Evolutionary conservation across 2,113 vertebrate genomes (phyloP), one percentile per base, ranked within the genome.

Genomic region (cat (Felis catus)): DNA sequence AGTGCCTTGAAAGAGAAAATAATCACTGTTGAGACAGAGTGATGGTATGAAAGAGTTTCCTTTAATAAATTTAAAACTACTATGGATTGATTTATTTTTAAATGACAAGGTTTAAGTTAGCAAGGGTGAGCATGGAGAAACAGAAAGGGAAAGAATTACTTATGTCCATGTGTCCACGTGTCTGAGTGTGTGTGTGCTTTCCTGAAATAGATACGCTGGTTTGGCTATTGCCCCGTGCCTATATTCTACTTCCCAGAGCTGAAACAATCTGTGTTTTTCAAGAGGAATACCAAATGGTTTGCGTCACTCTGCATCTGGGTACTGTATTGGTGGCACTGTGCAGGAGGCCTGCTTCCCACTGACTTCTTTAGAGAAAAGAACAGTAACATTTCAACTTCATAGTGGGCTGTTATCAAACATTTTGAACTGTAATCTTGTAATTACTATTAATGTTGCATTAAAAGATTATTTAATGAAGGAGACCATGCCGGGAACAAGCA

Each of bases 381-480:
- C 88, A 27, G 78, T 96, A 95, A 96, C 78, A 97, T 97, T 98
- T 97, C 97, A 97, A 95, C 95, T 94, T 89, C 98, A 92, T 98
- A 87, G 97, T 97, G 98, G 95, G 98, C 97, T 98, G 97, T 98
- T 98, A 98, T 98, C 98, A 99, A 99, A 98, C 98, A 98, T 99
- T 99, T 98, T 98, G 97, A 98, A 98, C 97, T 96, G 94, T 98
- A 99, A 99, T 98, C 98, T 98, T 98, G 96, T 98, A 98, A 98
- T 99, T 98, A 97, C 97, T 98, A 98, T 98, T 98, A 99, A 98
- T 98, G 98, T 98, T 98, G 96, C 98, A 98, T 98, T 98, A 98
- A 98, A 99, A 98, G 98, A 98, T 98, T 98, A 98, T 98, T 98
- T 99, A 98, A 99, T 99, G 98, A 98, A 98, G 98, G 97, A 97